These are phyloP conservation scores for Propithecus deckenii DNA, from an alignment of 2,797 vertebrate species.

Conservation along the genomic window DNA sequence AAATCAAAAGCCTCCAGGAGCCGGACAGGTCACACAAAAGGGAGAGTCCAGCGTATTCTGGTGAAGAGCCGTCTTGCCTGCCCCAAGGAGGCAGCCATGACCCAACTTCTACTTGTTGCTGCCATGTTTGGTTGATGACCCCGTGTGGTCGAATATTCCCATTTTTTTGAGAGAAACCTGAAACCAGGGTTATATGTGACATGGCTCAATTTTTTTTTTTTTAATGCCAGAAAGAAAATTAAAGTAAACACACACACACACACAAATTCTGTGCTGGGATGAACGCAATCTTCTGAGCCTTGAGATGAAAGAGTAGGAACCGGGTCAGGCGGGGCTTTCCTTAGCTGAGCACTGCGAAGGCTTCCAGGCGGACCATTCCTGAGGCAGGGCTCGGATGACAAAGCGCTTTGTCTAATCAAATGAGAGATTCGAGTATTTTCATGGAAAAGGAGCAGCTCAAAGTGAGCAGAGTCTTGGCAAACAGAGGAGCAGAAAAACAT, in stretches of 20 bases:
- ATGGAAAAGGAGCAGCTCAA: background rate
- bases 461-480: background rate
- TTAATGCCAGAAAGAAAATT: background rate
- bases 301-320: background rate
- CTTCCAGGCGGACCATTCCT: background rate
- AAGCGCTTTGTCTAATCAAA: background rate
- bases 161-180: background rate
- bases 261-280: background rate
- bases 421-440: background rate
- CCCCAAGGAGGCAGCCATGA: accelerated
- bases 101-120: background rate
- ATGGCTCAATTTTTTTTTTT: background rate
- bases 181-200: background rate
- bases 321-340: background rate
- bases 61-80: background rate
- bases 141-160: background rate
- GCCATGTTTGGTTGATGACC: background rate
- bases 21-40: background rate
- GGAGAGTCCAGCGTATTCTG: background rate
- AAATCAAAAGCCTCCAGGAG: background rate
- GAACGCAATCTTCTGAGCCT: background rate
- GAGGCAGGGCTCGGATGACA: background rate
- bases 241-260: background rate
- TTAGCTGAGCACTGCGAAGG: background rate
- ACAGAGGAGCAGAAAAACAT: background rate